A percentile compares a stretch with the other conserved stretches of the same genome.
These are phyloP conservation scores for Erithacus rubecula DNA, from an alignment of 2,797 vertebrate species.

Conservation along the genomic window DNA sequence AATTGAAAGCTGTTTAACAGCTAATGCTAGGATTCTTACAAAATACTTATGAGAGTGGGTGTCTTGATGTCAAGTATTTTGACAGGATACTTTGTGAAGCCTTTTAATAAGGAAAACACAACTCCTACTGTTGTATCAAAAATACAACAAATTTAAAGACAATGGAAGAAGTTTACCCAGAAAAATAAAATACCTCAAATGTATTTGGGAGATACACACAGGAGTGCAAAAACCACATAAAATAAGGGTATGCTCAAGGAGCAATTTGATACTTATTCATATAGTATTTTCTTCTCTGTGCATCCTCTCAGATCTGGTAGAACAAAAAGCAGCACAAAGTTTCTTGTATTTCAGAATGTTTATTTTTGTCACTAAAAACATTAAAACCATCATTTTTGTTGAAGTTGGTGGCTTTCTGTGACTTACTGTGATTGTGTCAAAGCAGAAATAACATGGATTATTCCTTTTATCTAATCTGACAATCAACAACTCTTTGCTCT, in stretches of 20 bases:
- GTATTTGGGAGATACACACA: background rate
- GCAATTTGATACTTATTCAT: background rate
- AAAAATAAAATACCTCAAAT: background rate
- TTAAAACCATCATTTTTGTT: background rate
- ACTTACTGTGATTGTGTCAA: background rate
- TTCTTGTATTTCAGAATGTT: background rate
- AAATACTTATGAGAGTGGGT: background rate
- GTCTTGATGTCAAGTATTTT: background rate
- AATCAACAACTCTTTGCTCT: background rate
- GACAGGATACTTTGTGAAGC: background rate
- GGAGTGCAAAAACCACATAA: background rate
- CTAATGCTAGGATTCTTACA: background rate
- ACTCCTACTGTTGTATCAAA: background rate
- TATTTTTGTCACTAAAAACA: background rate
- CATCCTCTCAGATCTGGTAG: background rate
- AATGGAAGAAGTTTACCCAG: background rate
- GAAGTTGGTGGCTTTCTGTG: background rate
- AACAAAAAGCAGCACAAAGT: background rate
- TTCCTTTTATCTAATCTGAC: background rate
- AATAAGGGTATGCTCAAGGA: background rate
- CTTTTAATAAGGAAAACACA: background rate
- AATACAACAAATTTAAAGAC: background rate
- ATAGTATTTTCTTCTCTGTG: background rate
- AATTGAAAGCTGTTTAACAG: background rate
- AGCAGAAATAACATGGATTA: background rate